These are phyloP conservation scores for Morone saxatilis DNA, from an alignment of 2,113 vertebrate species.

Conservation along the genomic window DNA sequence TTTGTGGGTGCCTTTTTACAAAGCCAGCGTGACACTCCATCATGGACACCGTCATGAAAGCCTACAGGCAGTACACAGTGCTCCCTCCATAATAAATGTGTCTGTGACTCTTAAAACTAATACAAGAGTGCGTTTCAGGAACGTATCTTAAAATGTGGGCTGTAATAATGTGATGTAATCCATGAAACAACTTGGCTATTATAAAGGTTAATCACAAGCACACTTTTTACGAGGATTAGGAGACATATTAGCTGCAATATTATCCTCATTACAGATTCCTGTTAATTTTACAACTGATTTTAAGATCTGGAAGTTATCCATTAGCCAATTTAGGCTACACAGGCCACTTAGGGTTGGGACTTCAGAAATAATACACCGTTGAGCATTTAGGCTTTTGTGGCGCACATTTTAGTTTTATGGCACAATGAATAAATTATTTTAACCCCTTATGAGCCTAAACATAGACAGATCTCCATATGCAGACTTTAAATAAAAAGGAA, in stretches of 20 bases:
- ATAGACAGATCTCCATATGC: not conserved
- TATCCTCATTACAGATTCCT: constrained; percentile 61
- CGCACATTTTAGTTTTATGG: not conserved
- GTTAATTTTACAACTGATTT: constrained; percentile 76
- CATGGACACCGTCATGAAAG: constrained; percentile 39
- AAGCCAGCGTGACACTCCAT: constrained; percentile 44
- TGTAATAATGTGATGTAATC: constrained; percentile 66
- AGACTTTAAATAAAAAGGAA: not conserved
- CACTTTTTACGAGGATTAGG: constrained; percentile 71
- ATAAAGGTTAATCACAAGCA: constrained; percentile 67
- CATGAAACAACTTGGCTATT: constrained; percentile 64
- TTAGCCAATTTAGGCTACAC: constrained; percentile 46
- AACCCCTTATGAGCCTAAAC: not conserved
- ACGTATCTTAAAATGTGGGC: constrained; percentile 26
- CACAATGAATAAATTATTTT: not conserved
- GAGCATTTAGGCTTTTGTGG: not conserved
- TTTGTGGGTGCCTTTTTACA: constrained; percentile 43
- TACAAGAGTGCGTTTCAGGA: constrained; percentile 35
- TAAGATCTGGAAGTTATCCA: constrained; percentile 68
- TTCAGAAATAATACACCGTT: not conserved
- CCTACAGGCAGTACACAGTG: constrained; percentile 14
- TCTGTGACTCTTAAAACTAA: constrained; percentile 41
- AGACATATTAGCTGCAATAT: constrained; percentile 68
- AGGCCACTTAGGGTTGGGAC: constrained; percentile 35
- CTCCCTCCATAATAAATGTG: constrained; percentile 26